A percentile compares a stretch with the other conserved stretches of the same genome.
Conservation (phyloP, 1,140 invertebrate genomes). For the Drosophila fuyamai region DNA sequence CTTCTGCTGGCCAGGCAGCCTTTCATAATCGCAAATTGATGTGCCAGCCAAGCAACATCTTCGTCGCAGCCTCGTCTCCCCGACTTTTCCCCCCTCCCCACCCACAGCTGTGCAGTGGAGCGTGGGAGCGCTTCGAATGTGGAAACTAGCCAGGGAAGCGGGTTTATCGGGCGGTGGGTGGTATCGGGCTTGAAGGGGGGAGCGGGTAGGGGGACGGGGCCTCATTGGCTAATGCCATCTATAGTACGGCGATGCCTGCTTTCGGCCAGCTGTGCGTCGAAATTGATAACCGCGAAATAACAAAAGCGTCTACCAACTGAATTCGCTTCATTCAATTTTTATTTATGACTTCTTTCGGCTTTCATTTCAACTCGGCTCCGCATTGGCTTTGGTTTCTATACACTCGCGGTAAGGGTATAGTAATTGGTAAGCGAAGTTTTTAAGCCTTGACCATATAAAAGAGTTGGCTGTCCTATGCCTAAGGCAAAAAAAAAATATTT, state of each 20-base stretch:
- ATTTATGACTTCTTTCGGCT: slow-evolving; percentile 60
- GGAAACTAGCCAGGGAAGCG: slow-evolving; percentile 47
- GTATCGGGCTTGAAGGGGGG: not conserved
- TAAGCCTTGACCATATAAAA: too few species aligned
- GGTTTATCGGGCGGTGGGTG: not conserved
- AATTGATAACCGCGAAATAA: slow-evolving; percentile 82
- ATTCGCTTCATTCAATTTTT: slow-evolving; percentile 72
- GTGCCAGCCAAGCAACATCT: slow-evolving; percentile 71
- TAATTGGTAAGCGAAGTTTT: not conserved
- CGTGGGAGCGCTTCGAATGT: slow-evolving; percentile 79
- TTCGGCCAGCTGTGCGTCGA: slow-evolving; percentile 68
- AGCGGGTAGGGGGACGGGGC: slow-evolving; percentile 4
- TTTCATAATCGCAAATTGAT: slow-evolving; percentile 82
- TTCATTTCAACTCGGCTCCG: slow-evolving; percentile 40
- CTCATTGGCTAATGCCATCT: slow-evolving; percentile 72
- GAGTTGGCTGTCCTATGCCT: too few species aligned
- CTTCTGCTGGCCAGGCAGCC: slow-evolving; percentile 74
- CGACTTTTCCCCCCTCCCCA: slow-evolving; percentile 1
- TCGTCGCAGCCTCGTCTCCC: slow-evolving; percentile 39
- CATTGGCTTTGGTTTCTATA: slow-evolving; percentile 30
- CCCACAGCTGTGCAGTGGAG: slow-evolving; percentile 68
- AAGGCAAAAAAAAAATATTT: too few species aligned
- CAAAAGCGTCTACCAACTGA: slow-evolving; percentile 62
- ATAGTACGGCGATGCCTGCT: slow-evolving; percentile 37
- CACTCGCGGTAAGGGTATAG: slow-evolving; percentile 8